Percentiles rank a stretch among this genome's conserved stretches.
These are phyloP conservation scores for Heteropelma amictum DNA, from an alignment of 2,888 invertebrate species.

Conservation along the genomic window DNA sequence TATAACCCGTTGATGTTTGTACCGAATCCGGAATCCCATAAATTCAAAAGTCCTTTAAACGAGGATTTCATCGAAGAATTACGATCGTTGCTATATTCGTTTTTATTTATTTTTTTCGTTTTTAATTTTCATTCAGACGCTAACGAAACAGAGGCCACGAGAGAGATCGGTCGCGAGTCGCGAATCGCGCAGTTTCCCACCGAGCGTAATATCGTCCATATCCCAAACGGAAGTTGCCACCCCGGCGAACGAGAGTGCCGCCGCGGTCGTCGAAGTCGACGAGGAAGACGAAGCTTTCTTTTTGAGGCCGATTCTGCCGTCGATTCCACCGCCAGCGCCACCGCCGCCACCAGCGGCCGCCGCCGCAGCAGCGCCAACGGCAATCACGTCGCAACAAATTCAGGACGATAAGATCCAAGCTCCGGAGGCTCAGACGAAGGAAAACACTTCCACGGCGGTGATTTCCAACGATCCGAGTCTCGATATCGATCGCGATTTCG, in stretches of 20 bases:
- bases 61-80: too few relatives aligned
- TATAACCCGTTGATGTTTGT: too few relatives aligned
- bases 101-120: slow-evolving; percentile 46
- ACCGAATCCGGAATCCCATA: too few relatives aligned
- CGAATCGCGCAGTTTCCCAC: slow-evolving; percentile 87
- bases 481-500: slow-evolving; percentile 61
- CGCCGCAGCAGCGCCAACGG: slow-evolving; percentile 78
- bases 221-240: slow-evolving; percentile 54
- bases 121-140: slow-evolving; percentile 77
- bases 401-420: slow-evolving; percentile 62
- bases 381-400: slow-evolving; percentile 71
- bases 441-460: slow-evolving; percentile 57
- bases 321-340: slow-evolving; percentile 75
- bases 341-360: slow-evolving; percentile 78
- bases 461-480: slow-evolving; percentile 62
- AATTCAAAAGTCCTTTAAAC: too few relatives aligned
- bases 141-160: slow-evolving; percentile 82
- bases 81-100: too few relatives aligned
- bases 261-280: slow-evolving; percentile 79
- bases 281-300: slow-evolving; percentile 80
- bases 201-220: slow-evolving; percentile 72
- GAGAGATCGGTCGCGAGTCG: slow-evolving; percentile 81
- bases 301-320: slow-evolving; percentile 78
- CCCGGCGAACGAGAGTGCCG: slow-evolving; percentile 4
- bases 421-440: slow-evolving; percentile 62